phyloP scores from a whole-genome alignment of 2,797 vertebrate genomes.

The Falco columbarius region DNA sequence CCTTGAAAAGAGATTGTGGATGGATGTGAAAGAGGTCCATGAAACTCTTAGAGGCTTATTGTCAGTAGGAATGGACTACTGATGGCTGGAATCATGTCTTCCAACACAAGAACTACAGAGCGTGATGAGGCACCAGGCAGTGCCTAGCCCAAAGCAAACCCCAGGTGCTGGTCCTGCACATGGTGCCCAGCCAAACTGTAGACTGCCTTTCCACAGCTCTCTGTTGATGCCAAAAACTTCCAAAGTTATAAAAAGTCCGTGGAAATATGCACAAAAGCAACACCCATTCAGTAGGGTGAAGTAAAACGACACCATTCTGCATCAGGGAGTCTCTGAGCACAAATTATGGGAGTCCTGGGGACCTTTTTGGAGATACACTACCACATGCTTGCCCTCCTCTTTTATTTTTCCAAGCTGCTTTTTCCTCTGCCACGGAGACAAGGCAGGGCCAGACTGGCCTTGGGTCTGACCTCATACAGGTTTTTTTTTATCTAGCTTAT shows the following conservation, averaged over 20 bases:
- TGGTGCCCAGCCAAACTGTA: not conserved
- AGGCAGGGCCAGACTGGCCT: not conserved
- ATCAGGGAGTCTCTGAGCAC: not conserved
- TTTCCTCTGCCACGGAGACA: not conserved
- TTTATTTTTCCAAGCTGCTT: not conserved
- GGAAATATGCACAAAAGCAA: not conserved
- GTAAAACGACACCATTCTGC: not conserved
- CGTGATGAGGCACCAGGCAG: not conserved
- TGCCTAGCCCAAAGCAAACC: not conserved
- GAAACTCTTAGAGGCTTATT: not conserved
- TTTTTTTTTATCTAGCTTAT: not conserved
- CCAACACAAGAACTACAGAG: not conserved
- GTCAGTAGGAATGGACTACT: fast-evolving
- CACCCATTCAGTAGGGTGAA: fast-evolving
- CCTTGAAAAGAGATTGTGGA: not conserved
- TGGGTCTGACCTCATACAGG: fast-evolving
- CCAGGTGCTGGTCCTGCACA: not conserved
- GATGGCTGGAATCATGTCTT: not conserved
- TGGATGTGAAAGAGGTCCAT: not conserved
- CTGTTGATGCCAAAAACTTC: not conserved
- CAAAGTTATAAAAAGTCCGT: not conserved
- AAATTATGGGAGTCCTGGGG: not conserved
- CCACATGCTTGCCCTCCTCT: not conserved
- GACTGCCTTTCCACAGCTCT: not conserved
- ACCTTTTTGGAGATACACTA: not conserved